Evolutionary conservation across 2,113 vertebrate genomes (phyloP).

Genomic region (Ovibos moschatus): DNA sequence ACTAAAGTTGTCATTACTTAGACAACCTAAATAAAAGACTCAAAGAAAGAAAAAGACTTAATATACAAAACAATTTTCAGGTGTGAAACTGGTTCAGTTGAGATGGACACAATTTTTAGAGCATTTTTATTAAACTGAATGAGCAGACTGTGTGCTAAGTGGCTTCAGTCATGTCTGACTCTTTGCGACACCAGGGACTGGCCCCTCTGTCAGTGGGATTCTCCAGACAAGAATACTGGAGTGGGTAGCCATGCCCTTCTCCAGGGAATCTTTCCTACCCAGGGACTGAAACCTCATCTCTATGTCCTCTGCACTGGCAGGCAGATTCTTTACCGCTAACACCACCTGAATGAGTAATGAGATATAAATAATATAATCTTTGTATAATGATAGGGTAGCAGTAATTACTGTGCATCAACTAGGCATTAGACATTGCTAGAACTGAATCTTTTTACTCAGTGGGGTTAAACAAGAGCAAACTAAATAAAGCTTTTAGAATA

Average conservation of each 20-base stretch:
- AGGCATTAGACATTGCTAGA: background rate
- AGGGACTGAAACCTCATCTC: background rate
- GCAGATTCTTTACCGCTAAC: background rate
- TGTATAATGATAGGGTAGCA: background rate
- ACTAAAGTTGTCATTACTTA: background rate
- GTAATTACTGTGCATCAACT: background rate
- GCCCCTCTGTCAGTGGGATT: background rate
- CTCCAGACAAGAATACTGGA: background rate
- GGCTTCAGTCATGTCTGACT: background rate
- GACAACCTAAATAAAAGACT: background rate
- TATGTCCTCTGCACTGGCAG: background rate
- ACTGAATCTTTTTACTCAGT: background rate
- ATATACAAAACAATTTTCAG: background rate
- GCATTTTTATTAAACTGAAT: background rate
- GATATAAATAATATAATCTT: background rate
- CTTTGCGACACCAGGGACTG: background rate
- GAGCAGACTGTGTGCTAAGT: background rate
- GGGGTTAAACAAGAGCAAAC: background rate
- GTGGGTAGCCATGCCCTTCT: background rate
- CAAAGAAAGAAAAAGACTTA: background rate
- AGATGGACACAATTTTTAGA: background rate
- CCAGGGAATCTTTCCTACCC: background rate
- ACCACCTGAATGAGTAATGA: background rate
- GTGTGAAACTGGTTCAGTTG: background rate
- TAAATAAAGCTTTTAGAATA: background rate